Evolutionary conservation across 2,888 invertebrate species (phyloP), one percentile per base, ranked within the genome.

Genomic region (Macrosoma leucophasiata): DNA sequence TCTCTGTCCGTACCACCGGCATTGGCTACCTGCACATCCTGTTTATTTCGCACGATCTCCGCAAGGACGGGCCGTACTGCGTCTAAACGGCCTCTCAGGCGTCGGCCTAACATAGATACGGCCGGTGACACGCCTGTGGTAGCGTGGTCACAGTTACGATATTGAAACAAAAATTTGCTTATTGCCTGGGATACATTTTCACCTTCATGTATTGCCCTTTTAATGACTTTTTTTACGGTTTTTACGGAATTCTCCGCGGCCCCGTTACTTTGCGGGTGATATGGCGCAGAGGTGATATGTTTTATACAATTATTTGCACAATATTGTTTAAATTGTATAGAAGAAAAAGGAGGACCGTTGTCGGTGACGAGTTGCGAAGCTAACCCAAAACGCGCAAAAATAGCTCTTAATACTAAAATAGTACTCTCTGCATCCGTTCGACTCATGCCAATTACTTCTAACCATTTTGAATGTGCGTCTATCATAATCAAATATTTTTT

Each of bases 311-410:
- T 51, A 13, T 32, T 33, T 3, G 14, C 9, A 22, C 34, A 39
- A 29, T 41, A 53, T 12, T 13, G 7, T 18, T 37, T 37, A 18
- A 45, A 50, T 15, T 52, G 48, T 2, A 9, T n/a, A 2, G 43
- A 42, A 3, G 29, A 20, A 28, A 53, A 58, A 4, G 52, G 55
- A 15, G 52, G 50, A 1, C 52, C 54, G 8, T 49, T 44, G 24
- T 53, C 52, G 1, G 50, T 41, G 2, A 50, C 46, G 5, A 55
- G 12, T 23, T 52, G 46, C 12, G 31, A 35, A 5, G 55, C 50
- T 4, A 54, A 17, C 0, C 54, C 52, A 13, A 46, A 55, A 12
- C 46, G 13, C 4, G 48, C 38, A 33, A 49, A 56, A 6, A 47
- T 20, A 5, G 31, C 18, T 6, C 47, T 18, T 4, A 55, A 35